These are phyloP conservation scores for human DNA, from an alignment of 2,113 vertebrate genomes.

Conservation along the genomic window DNA sequence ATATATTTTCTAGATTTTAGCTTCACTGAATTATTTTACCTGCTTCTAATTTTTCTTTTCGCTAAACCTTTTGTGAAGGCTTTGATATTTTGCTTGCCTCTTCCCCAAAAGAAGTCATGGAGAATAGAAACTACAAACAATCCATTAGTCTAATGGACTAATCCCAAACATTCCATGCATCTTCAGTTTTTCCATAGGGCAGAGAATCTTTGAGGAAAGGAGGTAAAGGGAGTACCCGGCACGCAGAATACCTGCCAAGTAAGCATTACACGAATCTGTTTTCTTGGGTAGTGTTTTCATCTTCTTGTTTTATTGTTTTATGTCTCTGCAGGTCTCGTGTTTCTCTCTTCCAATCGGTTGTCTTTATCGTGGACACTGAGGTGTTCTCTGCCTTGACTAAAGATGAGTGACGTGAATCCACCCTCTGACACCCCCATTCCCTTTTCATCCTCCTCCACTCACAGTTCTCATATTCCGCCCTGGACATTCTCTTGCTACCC, in stretches of 20 bases:
- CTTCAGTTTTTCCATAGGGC: neutral
- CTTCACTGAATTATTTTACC: neutral
- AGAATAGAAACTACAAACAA: neutral
- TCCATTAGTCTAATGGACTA: too few relatives aligned
- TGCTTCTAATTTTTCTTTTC: neutral
- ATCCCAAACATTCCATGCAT: neutral
- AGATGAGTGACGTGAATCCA: neutral
- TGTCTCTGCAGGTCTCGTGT: neutral
- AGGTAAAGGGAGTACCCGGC: too few relatives aligned
- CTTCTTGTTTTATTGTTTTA: fast-evolving
- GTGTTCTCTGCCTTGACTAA: neutral
- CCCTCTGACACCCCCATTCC: fast-evolving
- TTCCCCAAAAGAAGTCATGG: neutral
- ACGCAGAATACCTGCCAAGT: neutral
- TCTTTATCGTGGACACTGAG: neutral
- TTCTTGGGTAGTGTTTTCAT: neutral
- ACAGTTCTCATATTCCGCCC: fast-evolving
- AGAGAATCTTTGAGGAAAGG: neutral
- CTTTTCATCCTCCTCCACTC: fast-evolving
- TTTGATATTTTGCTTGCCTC: neutral
- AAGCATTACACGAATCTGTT: too few relatives aligned
- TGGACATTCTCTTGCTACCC: neutral
- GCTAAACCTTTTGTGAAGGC: neutral
- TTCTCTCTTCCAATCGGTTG: neutral
- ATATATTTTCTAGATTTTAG: neutral